phyloP scores from a whole-genome alignment of 1,140 invertebrate genomes.

The Saxidomus purpurata region DNA sequence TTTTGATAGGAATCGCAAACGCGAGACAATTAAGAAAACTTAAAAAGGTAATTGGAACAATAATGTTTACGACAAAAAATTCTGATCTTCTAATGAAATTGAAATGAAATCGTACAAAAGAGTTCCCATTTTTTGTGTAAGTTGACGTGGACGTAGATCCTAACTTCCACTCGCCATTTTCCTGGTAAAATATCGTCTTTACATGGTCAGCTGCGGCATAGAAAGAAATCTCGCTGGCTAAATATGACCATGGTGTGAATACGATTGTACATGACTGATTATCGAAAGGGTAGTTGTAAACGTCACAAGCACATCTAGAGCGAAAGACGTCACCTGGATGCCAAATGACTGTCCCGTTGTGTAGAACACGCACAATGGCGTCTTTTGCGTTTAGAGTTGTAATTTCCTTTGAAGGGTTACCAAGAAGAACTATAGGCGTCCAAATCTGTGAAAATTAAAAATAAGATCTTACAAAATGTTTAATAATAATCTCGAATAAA shows the following conservation, averaged over 20 bases:
- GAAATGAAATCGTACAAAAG: not conserved
- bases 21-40: slow-evolving; percentile 31
- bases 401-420: slow-evolving; percentile 32
- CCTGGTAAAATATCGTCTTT: slow-evolving; percentile 18
- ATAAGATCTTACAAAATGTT: not conserved
- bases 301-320: slow-evolving; percentile 23
- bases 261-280: slow-evolving; percentile 11
- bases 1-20: slow-evolving; percentile 25
- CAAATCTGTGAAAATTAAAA: slow-evolving; percentile 17
- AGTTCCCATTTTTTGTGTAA: not conserved
- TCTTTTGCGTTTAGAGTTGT: slow-evolving; percentile 19
- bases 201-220: not conserved
- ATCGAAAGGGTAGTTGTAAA: slow-evolving; percentile 50
- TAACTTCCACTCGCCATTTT: slow-evolving; percentile 51
- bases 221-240: slow-evolving; percentile 1
- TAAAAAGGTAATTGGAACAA: slow-evolving; percentile 19
- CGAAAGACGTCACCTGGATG: slow-evolving; percentile 52
- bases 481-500: too few relatives aligned
- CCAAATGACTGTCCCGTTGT: slow-evolving; percentile 50
- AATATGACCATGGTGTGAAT: slow-evolving; percentile 36
- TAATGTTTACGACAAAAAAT: slow-evolving; percentile 39
- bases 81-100: not conserved
- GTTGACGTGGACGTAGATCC: not conserved
- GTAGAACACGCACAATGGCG: not conserved
- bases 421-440: slow-evolving; percentile 10